Conservation (phyloP, 2,797 vertebrate species). For the Onychomys torridus region DNA sequence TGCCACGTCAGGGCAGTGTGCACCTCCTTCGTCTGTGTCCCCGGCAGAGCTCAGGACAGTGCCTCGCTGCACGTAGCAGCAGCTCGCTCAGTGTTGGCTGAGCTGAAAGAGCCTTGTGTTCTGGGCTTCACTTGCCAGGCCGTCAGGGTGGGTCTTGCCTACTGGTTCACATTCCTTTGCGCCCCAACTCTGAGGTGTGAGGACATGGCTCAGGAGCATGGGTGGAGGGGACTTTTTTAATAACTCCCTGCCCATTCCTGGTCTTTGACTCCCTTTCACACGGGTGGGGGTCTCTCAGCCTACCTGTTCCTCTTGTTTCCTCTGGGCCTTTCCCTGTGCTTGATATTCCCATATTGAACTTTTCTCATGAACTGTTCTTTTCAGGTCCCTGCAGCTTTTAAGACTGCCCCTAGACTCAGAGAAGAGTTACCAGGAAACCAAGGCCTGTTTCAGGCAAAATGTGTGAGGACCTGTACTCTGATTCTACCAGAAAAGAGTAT, state of each 20-base stretch:
- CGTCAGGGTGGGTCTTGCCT: constrained; percentile 55
- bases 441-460: constrained; percentile 27
- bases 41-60: background rate
- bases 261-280: background rate
- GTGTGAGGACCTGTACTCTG: background rate
- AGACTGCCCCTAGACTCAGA: constrained; percentile 34
- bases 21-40: constrained; percentile 22
- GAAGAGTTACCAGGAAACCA: background rate
- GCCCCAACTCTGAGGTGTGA: constrained; percentile 35
- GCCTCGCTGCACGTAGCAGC: constrained; percentile 66
- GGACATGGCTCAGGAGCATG: background rate
- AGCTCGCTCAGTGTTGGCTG: constrained; percentile 57
- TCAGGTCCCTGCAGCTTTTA: constrained; percentile 47
- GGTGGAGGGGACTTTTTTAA: background rate
- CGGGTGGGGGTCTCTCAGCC: background rate
- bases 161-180: constrained; percentile 68
- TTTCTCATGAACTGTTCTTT: constrained; percentile 11
- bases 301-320: background rate
- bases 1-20: background rate
- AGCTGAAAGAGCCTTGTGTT: constrained; percentile 79
- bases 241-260: background rate
- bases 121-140: constrained; percentile 36
- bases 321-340: constrained; percentile 2
- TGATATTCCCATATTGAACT: constrained; percentile 16
- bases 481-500: constrained; percentile 45